Conservation (phyloP, 2,113 vertebrate species). For the Petrocephalus zakoni region DNA sequence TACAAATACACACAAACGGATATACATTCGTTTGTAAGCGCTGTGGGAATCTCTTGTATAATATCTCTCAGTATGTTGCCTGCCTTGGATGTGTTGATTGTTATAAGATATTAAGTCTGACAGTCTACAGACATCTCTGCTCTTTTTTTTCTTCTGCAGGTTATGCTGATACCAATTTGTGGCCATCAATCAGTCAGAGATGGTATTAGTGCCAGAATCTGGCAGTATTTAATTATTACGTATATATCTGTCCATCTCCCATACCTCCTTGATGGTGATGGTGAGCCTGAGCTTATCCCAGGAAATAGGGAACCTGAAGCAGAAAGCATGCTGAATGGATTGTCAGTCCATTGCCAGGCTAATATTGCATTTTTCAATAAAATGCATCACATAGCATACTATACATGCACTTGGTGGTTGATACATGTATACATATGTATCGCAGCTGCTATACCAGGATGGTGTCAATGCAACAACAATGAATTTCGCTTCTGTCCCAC, state of each 20-base stretch:
- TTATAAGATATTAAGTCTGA: not conserved
- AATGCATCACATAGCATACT: not conserved
- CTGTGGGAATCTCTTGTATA: not conserved
- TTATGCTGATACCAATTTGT: not conserved
- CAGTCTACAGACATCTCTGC: not conserved
- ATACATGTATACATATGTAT: not conserved
- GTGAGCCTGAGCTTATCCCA: not conserved
- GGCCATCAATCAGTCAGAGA: not conserved
- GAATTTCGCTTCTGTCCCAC: not conserved
- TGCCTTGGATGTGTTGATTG: not conserved
- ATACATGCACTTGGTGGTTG: not conserved
- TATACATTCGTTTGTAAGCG: not conserved
- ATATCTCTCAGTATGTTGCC: not conserved
- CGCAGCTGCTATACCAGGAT: not conserved
- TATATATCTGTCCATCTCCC: not conserved
- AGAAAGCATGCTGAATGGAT: not conserved
- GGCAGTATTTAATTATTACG: not conserved
- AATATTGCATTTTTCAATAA: not conserved
- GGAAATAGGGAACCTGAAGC: not conserved
- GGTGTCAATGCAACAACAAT: not conserved
- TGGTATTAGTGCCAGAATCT: not conserved
- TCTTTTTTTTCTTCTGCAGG: not conserved
- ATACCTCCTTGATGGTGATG: not conserved
- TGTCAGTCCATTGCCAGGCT: not conserved
- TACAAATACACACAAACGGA: not conserved